phyloP scores from a whole-genome alignment of 2,113 vertebrate genomes.

The Tonatia bakeri region DNA sequence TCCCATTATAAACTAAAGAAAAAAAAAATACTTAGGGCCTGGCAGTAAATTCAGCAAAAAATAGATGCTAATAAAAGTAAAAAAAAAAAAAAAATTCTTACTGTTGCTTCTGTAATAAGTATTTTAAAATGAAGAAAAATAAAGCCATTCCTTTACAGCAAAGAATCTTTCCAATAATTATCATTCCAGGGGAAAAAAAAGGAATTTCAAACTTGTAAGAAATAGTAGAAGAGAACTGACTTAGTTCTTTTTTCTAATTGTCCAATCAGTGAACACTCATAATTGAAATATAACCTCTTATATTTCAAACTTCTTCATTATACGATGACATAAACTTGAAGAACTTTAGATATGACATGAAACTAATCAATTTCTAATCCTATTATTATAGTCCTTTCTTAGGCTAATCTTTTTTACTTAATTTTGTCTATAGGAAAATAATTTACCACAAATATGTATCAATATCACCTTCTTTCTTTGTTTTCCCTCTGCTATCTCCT shows the following conservation, averaged over 20 bases:
- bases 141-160: background rate
- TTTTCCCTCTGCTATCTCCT: too few relatives aligned
- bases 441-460: too few relatives aligned
- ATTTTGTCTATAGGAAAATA: too few relatives aligned
- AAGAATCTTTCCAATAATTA: constrained; percentile 8
- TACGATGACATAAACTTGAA: background rate
- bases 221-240: background rate
- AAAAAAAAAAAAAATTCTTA: background rate
- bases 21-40: background rate
- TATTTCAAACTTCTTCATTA: background rate
- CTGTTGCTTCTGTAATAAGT: background rate
- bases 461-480: too few relatives aligned
- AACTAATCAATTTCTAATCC: background rate
- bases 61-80: background rate
- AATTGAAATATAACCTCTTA: background rate
- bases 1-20: background rate
- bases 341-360: background rate
- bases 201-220: background rate
- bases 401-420: too few relatives aligned
- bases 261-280: background rate
- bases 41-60: background rate
- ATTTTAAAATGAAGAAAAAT: constrained; percentile 6
- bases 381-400: too few relatives aligned
- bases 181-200: background rate
- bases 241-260: background rate